Evolutionary conservation across 2,888 invertebrate species (phyloP).

Genomic region (Vannuccia rotundouncinata): DNA sequence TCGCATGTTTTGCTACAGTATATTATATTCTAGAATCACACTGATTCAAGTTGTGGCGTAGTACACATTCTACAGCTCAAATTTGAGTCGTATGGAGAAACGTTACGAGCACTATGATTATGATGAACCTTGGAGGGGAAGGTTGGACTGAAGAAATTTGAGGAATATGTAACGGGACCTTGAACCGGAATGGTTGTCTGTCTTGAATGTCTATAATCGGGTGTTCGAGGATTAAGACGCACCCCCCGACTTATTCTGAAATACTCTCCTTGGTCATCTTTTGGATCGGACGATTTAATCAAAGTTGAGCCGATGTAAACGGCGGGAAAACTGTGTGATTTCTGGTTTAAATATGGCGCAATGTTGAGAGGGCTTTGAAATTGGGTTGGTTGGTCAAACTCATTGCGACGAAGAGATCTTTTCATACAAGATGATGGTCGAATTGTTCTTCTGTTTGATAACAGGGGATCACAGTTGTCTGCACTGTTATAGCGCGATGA

Average conservation of each 20-base stretch:
- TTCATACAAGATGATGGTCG: not conserved
- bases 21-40: too few species aligned
- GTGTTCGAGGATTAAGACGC: not conserved
- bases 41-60: too few species aligned
- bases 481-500: not conserved
- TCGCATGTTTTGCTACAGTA: too few species aligned
- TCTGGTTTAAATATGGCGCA: not conserved
- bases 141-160: not conserved
- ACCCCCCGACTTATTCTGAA: not conserved
- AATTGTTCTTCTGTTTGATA: not conserved
- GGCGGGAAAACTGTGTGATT: not conserved
- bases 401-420: not conserved
- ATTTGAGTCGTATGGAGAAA: too few species aligned
- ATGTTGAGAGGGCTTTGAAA: not conserved
- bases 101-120: not conserved
- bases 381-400: not conserved
- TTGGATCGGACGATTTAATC: not conserved
- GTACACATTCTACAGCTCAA: too few species aligned
- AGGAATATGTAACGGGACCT: not conserved
- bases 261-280: not conserved
- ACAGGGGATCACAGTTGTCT: not conserved
- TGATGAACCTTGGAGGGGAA: not conserved
- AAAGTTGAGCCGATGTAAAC: not conserved
- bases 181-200: not conserved
- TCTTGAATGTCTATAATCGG: not conserved